A percentile compares a stretch with the other conserved stretches of the same genome.
These are phyloP conservation scores for Camptogramma bilineatum DNA, from an alignment of 2,888 invertebrate genomes.

Conservation along the genomic window DNA sequence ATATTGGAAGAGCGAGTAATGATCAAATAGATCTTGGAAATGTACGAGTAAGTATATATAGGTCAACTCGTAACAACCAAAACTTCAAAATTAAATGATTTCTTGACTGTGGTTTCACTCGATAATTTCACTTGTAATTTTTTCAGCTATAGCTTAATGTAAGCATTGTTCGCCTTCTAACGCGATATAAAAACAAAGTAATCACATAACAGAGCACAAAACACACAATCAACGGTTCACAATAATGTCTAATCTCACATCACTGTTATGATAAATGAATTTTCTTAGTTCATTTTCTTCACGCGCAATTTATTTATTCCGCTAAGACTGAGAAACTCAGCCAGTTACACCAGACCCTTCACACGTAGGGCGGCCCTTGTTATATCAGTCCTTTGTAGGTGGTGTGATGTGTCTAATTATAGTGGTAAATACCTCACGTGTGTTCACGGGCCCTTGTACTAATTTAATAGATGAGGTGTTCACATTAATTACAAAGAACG, in stretches of 20 bases:
- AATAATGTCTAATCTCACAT: constrained; percentile 53
- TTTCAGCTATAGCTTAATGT: too few species aligned
- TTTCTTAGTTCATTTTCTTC: constrained; percentile 79
- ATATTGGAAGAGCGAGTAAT: too few species aligned
- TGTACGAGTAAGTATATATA: too few species aligned
- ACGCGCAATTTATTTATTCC: constrained; percentile 81
- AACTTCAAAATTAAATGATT: too few species aligned
- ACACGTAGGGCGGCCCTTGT: constrained; percentile 27
- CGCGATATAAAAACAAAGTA: neutral
- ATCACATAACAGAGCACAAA: neutral
- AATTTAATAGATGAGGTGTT: constrained; percentile 86
- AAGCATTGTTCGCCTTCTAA: too few species aligned
- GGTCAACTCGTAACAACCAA: too few species aligned
- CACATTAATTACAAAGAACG: constrained; percentile 84
- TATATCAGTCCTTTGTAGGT: constrained; percentile 32
- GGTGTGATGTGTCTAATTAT: constrained; percentile 55
- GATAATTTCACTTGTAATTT: too few species aligned
- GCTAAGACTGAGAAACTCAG: constrained; percentile 66
- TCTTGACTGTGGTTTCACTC: too few species aligned
- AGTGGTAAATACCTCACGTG: constrained; percentile 68
- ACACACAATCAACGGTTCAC: constrained; percentile 21
- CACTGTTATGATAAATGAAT: constrained; percentile 79
- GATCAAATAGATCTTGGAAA: too few species aligned
- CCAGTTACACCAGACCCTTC: constrained; percentile 58
- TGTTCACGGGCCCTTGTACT: constrained; percentile 77